Evolutionary conservation across 2,113 vertebrate genomes (phyloP).

Genomic region (Dicentrarchus labrax): DNA sequence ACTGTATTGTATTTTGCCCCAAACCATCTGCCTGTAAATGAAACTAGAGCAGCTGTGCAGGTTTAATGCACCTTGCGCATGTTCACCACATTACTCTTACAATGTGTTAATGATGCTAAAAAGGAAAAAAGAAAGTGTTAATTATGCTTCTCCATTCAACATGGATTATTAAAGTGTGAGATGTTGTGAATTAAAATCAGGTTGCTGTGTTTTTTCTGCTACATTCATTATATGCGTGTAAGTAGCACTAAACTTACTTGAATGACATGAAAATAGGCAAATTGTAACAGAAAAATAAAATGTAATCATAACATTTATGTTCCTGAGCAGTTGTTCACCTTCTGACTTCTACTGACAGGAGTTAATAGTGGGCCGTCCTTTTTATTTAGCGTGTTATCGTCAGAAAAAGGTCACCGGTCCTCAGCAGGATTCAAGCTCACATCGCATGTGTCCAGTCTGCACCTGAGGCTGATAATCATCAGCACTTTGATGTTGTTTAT

Average conservation of each 20-base stretch:
- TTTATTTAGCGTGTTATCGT: neutral
- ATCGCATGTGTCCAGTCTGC: slow-evolving; percentile 23
- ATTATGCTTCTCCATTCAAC: neutral
- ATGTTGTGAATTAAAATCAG: neutral
- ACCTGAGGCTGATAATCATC: slow-evolving; percentile 22
- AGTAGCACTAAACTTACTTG: too few species aligned
- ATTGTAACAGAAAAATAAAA: neutral
- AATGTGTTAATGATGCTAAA: slow-evolving; percentile 13
- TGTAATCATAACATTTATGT: neutral
- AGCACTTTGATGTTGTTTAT: slow-evolving; percentile 49
- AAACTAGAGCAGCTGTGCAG: neutral
- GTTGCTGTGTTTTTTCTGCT: neutral
- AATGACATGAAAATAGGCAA: neutral
- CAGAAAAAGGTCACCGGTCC: slow-evolving; percentile 4
- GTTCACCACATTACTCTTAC: neutral
- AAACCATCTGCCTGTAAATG: neutral
- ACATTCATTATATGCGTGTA: neutral
- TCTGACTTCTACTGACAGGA: neutral
- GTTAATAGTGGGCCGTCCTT: neutral
- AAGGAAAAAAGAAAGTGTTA: neutral
- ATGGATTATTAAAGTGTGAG: neutral
- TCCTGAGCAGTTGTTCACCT: neutral
- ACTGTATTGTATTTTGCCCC: neutral
- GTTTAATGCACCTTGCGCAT: neutral
- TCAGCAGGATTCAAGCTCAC: slow-evolving; percentile 27